Conservation (phyloP, 2,113 vertebrate genomes). For the Equus quagga region DNA sequence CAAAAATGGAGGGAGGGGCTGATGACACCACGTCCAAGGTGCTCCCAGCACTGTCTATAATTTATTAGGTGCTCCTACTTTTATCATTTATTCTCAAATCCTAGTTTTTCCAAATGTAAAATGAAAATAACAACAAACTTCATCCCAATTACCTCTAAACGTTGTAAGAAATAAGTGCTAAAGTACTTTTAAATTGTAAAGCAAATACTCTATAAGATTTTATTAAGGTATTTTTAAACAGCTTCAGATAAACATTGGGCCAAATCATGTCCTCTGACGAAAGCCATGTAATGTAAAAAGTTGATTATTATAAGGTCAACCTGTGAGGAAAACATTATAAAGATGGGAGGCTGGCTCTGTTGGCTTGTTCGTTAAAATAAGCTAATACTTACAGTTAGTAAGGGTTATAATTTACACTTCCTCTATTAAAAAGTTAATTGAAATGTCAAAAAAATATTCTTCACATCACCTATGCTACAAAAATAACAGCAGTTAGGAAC, state of each 20-base stretch:
- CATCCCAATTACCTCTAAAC: not conserved
- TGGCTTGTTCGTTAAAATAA: not conserved
- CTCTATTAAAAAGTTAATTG: not conserved
- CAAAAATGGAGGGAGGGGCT: not conserved
- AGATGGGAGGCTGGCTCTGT: not conserved
- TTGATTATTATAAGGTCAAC: not conserved
- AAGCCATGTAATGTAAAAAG: not conserved
- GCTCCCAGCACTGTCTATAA: not conserved
- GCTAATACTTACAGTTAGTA: not conserved
- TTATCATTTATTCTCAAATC: not conserved
- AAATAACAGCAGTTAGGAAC: not conserved
- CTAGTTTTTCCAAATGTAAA: not conserved
- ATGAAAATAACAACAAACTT: conserved; percentile 7
- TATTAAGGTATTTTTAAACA: not conserved
- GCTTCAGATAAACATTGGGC: not conserved
- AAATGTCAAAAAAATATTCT: not conserved
- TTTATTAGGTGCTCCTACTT: not conserved
- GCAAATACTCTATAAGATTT: not conserved
- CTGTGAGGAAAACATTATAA: not conserved
- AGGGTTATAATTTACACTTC: not conserved
- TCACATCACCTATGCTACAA: not conserved
- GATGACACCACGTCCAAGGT: not conserved
- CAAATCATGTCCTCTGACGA: not conserved
- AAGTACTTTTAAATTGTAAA: not conserved
- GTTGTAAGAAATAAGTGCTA: not conserved